These are phyloP conservation scores for Lethenteron reissneri DNA, from an alignment of 2,113 vertebrate genomes.

Conservation along the genomic window DNA sequence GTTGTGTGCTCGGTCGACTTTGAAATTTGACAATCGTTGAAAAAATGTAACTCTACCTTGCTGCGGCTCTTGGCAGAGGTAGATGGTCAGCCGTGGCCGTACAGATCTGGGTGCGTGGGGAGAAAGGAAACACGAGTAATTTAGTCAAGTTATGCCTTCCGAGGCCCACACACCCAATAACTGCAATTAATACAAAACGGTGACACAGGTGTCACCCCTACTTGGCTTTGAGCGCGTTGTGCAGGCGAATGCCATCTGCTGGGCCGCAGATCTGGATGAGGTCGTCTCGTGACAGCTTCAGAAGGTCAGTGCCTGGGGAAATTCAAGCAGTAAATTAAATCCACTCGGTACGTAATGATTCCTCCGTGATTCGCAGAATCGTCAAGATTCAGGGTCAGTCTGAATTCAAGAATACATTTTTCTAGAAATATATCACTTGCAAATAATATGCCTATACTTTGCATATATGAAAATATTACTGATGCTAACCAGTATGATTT, in stretches of 20 bases:
- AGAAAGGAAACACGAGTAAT: background rate
- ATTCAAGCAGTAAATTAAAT: conserved; percentile 7
- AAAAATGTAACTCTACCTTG: conserved; percentile 14
- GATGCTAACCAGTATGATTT: background rate
- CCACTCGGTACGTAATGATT: background rate
- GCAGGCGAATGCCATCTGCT: conserved; percentile 72
- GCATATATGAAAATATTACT: background rate
- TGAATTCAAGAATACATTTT: background rate
- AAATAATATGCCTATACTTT: background rate
- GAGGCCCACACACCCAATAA: no score
- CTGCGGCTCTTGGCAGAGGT: conserved; percentile 57
- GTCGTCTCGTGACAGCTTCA: conserved; percentile 72
- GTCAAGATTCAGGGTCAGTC: background rate
- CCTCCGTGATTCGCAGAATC: background rate
- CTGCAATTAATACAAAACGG: no score
- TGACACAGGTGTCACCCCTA: conserved; percentile 13
- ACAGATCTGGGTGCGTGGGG: conserved; percentile 30
- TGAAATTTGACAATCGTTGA: no score
- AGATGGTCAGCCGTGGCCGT: conserved; percentile 68
- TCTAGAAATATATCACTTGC: background rate
- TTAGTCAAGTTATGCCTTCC: no score
- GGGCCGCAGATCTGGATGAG: conserved; percentile 77
- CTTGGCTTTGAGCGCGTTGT: conserved; percentile 80
- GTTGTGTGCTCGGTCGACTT: no score
- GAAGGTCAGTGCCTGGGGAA: conserved; percentile 60